phyloP scores from a whole-genome alignment of 2,888 invertebrate genomes.

The Dermolepida albohirtum region DNA sequence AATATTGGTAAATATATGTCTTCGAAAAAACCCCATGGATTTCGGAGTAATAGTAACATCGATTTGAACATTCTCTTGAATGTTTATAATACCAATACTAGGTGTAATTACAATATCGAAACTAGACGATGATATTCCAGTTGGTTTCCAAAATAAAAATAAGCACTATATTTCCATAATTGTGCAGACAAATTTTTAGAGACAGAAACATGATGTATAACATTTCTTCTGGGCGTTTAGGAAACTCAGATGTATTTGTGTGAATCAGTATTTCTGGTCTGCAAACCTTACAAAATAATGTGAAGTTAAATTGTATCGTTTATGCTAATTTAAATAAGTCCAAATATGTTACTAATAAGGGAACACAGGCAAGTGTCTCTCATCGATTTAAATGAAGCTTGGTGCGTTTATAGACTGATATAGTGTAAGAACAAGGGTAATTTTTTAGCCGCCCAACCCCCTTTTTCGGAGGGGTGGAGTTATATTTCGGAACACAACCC shows the following conservation, averaged over 20 bases:
- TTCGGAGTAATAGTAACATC: slow-evolving; percentile 56
- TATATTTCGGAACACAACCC: too few relatives aligned
- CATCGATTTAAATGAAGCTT: too few relatives aligned
- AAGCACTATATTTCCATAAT: slow-evolving; percentile 49
- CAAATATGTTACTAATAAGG: too few relatives aligned
- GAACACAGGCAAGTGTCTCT: too few relatives aligned
- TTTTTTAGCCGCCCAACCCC: too few relatives aligned
- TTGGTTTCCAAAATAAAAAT: slow-evolving; percentile 49
- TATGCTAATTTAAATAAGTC: too few relatives aligned
- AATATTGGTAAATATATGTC: slow-evolving; percentile 62
- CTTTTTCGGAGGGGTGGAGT: too few relatives aligned
- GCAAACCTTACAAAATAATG: slow-evolving; percentile 46
- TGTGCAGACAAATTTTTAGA: slow-evolving; percentile 57
- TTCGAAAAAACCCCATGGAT: slow-evolving; percentile 59
- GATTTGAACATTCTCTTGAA: slow-evolving; percentile 48
- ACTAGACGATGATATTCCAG: slow-evolving; percentile 56
- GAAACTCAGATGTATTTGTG: slow-evolving; percentile 51
- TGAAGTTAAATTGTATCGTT: too few relatives aligned
- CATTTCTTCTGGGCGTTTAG: slow-evolving; percentile 56
- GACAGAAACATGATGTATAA: slow-evolving; percentile 55
- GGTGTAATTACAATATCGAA: slow-evolving; percentile 57
- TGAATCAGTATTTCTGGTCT: slow-evolving; percentile 54
- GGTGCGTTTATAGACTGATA: too few relatives aligned
- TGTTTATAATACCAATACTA: slow-evolving; percentile 53
- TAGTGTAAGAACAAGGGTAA: too few relatives aligned